These are phyloP conservation scores for Apodemia hepburni DNA, from an alignment of 2,888 invertebrate species.

Conservation along the genomic window DNA sequence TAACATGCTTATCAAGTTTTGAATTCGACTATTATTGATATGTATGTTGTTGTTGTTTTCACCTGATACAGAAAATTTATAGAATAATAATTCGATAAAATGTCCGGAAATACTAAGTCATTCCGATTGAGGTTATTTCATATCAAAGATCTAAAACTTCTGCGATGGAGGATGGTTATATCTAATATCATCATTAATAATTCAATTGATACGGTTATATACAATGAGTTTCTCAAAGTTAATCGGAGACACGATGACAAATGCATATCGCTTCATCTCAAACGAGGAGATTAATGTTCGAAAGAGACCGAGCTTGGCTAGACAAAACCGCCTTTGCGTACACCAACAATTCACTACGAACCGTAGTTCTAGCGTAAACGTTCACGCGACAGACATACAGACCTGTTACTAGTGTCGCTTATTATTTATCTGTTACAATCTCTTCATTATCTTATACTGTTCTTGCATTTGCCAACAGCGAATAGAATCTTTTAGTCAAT, in stretches of 20 bases:
- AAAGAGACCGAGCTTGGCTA: conserved; percentile 59
- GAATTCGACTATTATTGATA: no score
- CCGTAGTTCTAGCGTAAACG: conserved; percentile 55
- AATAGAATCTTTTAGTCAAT: conserved; percentile 31
- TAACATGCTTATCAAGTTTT: no score
- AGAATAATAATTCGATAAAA: no score
- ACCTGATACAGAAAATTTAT: no score
- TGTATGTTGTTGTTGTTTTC: no score
- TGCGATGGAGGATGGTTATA: background rate
- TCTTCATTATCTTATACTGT: conserved; percentile 42
- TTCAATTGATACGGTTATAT: conserved; percentile 73
- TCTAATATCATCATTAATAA: conserved; percentile 44
- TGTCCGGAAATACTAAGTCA: no score
- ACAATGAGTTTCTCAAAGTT: conserved; percentile 65
- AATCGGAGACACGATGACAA: conserved; percentile 75
- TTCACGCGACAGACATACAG: conserved; percentile 63
- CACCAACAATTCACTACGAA: conserved; percentile 58
- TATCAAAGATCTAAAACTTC: no score
- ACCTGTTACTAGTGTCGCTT: conserved; percentile 67
- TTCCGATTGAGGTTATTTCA: no score
- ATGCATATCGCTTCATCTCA: conserved; percentile 77
- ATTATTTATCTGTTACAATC: conserved; percentile 71
- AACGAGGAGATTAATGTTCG: conserved; percentile 68
- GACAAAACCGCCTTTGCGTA: conserved; percentile 70
- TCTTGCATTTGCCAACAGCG: conserved; percentile 23